Evolutionary conservation across 2,113 vertebrate genomes (phyloP).

Genomic region (Edolisoma coerulescens): DNA sequence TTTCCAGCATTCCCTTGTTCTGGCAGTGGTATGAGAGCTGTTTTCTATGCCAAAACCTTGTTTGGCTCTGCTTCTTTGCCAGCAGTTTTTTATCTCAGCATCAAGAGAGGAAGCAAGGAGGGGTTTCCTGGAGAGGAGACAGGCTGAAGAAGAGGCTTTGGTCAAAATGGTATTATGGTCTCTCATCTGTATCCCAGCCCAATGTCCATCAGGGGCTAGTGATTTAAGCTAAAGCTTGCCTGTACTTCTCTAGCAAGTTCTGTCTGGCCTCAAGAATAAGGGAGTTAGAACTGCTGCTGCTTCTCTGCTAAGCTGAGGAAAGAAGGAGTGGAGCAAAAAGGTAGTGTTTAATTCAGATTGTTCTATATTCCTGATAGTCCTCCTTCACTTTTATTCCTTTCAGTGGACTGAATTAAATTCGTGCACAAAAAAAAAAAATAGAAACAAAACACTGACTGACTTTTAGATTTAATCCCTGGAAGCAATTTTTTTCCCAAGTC

Average conservation of each 20-base stretch:
- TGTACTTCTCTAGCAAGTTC: neutral
- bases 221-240: neutral
- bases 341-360: neutral
- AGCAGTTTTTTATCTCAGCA: conserved; percentile 14
- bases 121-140: neutral
- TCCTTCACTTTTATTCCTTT: neutral
- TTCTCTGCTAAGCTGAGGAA: neutral
- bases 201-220: neutral
- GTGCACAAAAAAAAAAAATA: neutral
- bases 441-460: neutral
- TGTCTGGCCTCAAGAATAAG: neutral
- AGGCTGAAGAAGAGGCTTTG: neutral
- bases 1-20: conserved; percentile 26
- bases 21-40: neutral
- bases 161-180: neutral
- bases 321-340: neutral
- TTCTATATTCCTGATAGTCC: neutral
- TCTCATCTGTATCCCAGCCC: neutral
- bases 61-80: conserved; percentile 19
- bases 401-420: neutral
- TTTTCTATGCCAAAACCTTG: neutral
- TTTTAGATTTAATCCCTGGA: neutral
- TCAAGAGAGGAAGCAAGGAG: neutral
- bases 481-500: neutral
- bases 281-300: neutral